Percentiles rank a stretch among this genome's conserved stretches.
phyloP scores from a whole-genome alignment of 2,113 vertebrate species.

The Ptilonorhynchus violaceus region DNA sequence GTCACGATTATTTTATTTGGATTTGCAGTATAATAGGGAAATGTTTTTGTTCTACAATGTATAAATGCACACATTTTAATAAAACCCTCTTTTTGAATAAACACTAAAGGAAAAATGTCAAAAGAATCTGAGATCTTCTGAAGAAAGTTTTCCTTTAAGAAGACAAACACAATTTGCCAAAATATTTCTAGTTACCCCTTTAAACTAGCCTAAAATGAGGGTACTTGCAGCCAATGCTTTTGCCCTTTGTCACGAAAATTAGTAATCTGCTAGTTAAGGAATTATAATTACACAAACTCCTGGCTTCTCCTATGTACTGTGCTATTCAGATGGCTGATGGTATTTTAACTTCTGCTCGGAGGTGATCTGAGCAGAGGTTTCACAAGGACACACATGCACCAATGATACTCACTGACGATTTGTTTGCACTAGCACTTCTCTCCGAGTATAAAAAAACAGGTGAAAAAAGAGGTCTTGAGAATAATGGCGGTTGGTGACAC shows the following conservation, averaged over 20 bases:
- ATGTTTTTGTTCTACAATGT: background rate
- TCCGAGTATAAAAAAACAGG: background rate
- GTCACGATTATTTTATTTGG: background rate
- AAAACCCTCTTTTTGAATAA: background rate
- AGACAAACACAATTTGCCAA: background rate
- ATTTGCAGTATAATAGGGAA: background rate
- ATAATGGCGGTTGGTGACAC: background rate
- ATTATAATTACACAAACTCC: background rate
- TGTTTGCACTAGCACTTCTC: background rate
- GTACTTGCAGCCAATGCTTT: background rate
- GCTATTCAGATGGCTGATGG: background rate
- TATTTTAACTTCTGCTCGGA: background rate
- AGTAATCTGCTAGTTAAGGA: background rate
- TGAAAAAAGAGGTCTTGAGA: background rate
- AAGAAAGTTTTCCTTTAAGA: background rate
- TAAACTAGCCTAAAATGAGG: background rate
- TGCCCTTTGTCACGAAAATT: background rate
- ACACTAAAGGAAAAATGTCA: background rate
- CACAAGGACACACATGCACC: background rate
- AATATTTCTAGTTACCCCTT: background rate
- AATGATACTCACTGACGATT: background rate
- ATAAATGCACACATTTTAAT: background rate
- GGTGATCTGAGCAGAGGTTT: background rate
- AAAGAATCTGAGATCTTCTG: background rate
- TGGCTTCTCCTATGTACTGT: too few relatives aligned